Percentiles rank a stretch among this genome's conserved stretches.
phyloP scores from a whole-genome alignment of 2,113 vertebrate genomes.

The Scytalopus superciliaris region DNA sequence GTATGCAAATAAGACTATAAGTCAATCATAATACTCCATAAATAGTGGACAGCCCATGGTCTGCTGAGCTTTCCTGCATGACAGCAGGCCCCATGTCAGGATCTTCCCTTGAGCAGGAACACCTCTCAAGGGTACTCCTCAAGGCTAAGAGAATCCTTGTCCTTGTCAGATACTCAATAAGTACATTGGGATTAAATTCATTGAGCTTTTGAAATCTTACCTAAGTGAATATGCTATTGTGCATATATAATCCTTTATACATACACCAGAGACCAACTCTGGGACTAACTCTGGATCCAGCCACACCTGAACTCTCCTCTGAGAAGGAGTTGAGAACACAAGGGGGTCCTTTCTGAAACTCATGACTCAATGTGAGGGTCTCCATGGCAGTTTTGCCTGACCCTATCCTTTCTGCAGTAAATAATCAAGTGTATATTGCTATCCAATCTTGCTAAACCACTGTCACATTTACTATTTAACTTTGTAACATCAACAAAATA shows the following conservation, averaged over 20 bases:
- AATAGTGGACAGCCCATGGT: background rate
- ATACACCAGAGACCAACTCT: background rate
- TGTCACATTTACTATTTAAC: background rate
- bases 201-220: background rate
- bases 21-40: background rate
- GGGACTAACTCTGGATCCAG: background rate
- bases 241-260: background rate
- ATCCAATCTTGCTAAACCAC: background rate
- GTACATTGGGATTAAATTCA: background rate
- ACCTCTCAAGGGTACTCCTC: background rate
- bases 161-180: background rate
- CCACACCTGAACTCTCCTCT: rapidly evolving
- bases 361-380: background rate
- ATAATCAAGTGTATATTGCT: background rate
- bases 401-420: background rate
- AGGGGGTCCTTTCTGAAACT: background rate
- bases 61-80: background rate
- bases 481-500: background rate
- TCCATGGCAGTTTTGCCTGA: background rate
- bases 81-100: background rate
- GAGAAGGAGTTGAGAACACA: background rate
- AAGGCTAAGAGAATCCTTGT: background rate
- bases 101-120: background rate
- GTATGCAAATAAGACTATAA: background rate
- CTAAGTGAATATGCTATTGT: background rate